Conservation (phyloP, 2,888 invertebrate species). For the Tipula unca region DNA sequence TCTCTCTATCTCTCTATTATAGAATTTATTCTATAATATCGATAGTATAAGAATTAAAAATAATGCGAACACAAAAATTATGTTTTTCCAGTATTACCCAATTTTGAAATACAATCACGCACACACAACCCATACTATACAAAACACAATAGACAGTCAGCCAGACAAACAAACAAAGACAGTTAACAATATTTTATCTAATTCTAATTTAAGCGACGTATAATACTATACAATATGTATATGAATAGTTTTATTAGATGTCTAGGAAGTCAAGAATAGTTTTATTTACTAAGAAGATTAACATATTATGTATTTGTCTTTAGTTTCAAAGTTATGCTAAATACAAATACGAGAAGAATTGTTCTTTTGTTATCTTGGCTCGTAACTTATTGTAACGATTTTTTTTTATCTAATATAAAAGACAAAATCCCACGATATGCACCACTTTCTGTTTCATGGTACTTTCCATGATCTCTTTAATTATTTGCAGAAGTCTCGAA, state of each 20-base stretch:
- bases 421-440: neutral
- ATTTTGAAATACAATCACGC: slow-evolving; percentile 8
- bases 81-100: neutral
- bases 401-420: neutral
- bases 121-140: neutral
- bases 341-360: neutral
- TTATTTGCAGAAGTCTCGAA: neutral
- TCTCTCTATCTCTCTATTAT: neutral
- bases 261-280: neutral
- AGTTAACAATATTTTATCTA: neutral
- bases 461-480: neutral
- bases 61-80: neutral
- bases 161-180: neutral
- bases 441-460: no score
- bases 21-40: no score
- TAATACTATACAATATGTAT: neutral
- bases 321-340: neutral
- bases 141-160: neutral
- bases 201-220: neutral
- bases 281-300: neutral
- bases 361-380: neutral
- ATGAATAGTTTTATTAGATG: neutral
- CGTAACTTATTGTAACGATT: neutral
- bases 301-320: neutral
- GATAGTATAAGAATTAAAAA: neutral